Conservation (phyloP, 2,888 invertebrate genomes). For the Calameuta filiformis region DNA sequence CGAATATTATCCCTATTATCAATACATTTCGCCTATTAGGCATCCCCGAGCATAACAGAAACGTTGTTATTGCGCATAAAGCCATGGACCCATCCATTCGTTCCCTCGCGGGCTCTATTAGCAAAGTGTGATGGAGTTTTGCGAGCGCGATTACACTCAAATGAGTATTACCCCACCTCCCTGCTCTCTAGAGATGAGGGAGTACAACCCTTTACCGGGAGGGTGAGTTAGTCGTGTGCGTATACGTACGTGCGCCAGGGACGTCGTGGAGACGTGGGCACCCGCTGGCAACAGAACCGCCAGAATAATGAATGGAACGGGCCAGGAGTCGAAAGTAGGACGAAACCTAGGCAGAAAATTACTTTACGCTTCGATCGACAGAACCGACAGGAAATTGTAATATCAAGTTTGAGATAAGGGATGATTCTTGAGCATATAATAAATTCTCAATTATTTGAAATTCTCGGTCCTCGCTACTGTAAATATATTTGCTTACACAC, state of each 20-base stretch:
- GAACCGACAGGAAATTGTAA: neutral
- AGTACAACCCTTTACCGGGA: conserved; percentile 27
- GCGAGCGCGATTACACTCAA: conserved; percentile 67
- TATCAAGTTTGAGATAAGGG: neutral
- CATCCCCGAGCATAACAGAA: conserved; percentile 1
- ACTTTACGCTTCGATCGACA: conserved; percentile 34
- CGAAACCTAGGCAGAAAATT: conserved; percentile 41
- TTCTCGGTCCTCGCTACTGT: neutral
- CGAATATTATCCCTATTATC: conserved; percentile 30
- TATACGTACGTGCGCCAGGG: conserved; percentile 6
- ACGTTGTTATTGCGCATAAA: conserved; percentile 40
- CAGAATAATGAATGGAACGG: neutral
- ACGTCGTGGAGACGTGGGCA: conserved; percentile 12
- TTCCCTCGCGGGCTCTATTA: conserved; percentile 63
- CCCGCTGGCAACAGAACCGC: conserved; percentile 6
- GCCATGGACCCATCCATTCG: conserved; percentile 48
- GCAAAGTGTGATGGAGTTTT: conserved; percentile 68
- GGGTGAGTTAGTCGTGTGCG: neutral
- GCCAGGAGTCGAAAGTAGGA: conserved; percentile 29
- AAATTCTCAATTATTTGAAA: neutral
- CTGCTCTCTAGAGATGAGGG: conserved; percentile 25
- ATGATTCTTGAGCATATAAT: neutral
- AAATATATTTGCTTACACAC: neutral
- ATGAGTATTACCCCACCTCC: conserved; percentile 57
- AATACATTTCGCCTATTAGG: conserved; percentile 47